These are phyloP conservation scores for Drosophila cracens DNA, from an alignment of 2,888 invertebrate species.

Conservation along the genomic window DNA sequence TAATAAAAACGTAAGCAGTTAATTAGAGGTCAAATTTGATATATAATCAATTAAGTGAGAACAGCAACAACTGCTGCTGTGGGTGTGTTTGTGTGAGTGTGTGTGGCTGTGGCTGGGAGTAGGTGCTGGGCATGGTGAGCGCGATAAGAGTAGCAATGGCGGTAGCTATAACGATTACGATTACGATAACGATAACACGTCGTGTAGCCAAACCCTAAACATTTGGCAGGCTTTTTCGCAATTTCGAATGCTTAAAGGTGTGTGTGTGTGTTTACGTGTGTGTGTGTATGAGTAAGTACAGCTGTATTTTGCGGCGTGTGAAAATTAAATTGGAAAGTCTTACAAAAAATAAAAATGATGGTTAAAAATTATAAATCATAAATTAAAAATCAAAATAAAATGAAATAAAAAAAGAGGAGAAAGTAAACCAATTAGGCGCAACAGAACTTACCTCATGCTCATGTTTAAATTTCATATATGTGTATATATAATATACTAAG, in stretches of 20 bases:
- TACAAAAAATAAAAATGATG: constrained; percentile 42
- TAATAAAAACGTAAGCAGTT: constrained; percentile 11
- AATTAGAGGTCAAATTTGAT: constrained; percentile 23
- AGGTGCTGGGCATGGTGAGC: not conserved
- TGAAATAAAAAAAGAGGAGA: constrained; percentile 51
- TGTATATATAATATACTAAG: constrained; percentile 54
- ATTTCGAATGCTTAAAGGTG: constrained; percentile 22
- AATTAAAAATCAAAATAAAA: constrained; percentile 28
- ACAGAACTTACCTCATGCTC: constrained; percentile 84
- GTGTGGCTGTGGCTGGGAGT: constrained; percentile 1
- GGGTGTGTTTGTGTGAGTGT: constrained; percentile 21
- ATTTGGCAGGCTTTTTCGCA: constrained; percentile 35
- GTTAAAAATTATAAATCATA: constrained; percentile 26
- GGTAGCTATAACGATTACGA: constrained; percentile 15
- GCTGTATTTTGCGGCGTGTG: constrained; percentile 20
- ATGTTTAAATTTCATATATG: constrained; percentile 62
- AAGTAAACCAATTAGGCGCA: constrained; percentile 80
- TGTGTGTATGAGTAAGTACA: constrained; percentile 5
- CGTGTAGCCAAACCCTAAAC: constrained; percentile 29
- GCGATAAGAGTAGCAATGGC: constrained; percentile 34
- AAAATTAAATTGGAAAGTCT: constrained; percentile 33
- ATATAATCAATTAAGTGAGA: constrained; percentile 7
- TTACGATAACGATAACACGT: constrained; percentile 19
- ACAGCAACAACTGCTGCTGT: constrained; percentile 20
- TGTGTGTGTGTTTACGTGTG: constrained; percentile 26